Base-by-base conservation (phyloP, 2,113 vertebrate genomes). In the Erythrolamprus reginae region DNA sequence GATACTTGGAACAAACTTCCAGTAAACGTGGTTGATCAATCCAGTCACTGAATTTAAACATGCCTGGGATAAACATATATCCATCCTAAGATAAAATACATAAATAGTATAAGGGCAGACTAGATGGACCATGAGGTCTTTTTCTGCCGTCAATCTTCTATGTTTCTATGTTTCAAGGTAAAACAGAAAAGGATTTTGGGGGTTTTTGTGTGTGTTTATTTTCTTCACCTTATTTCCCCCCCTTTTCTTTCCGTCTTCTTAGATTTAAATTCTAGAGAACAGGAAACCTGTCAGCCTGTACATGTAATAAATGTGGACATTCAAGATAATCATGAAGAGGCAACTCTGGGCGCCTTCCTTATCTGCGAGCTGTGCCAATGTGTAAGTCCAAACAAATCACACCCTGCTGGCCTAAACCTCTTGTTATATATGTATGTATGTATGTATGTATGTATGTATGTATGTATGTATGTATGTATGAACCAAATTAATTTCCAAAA, bases 231-330 rank as follows among this genome's bases (percentile, higher is more conserved):
- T 26, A 1, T 0, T 0, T 91, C 9, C 8, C 5, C 6, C 55
- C 55, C 50, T 51, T 48, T 94, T 21, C 50, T 51, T 48, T 94
- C 65, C 93, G 91, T 94, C 0, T 6, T 65, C 33, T 50, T 21
- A 98, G 98, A 98, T 94, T 94, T 98, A 91, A 99, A 98, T 92
- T 99, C 99, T 28, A 97, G 99, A 92, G 99, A 99, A 92, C 99
- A 99, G 97, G 99, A 99, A 97, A 99, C 98, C 0, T 97, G 98
- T 84, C 99, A 99, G 95, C 98, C 99, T 0, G 99, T 99, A 0
- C 99, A 99, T 0, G 99, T 99, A 89, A 99, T 99, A 96, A 99
- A 99, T 0, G 99, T 99, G 95, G 99, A 99, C 96, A 99, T 99
- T 91, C 99, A 99, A 97, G 99, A 99, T 90, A 99, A 99, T 96